phyloP scores from a whole-genome alignment of 2,888 invertebrate species.

The Dermolepida albohirtum region DNA sequence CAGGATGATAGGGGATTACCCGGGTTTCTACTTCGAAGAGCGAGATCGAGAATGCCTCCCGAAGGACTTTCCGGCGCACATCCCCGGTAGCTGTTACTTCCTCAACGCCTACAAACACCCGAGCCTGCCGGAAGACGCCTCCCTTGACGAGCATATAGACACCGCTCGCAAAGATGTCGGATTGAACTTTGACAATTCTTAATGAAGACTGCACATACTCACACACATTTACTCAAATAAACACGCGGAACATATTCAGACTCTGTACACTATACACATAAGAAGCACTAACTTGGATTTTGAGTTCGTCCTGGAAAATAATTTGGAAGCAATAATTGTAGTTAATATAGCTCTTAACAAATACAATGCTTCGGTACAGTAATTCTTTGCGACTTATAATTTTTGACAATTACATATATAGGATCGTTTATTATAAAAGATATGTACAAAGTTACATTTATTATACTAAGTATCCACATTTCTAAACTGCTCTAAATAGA shows the following conservation, averaged over 20 bases:
- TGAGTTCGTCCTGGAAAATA: too few relatives aligned
- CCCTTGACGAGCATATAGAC: slow-evolving; percentile 77
- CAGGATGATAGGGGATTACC: slow-evolving; percentile 81
- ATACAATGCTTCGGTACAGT: too few relatives aligned
- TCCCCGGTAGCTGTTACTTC: slow-evolving; percentile 87
- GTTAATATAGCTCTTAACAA: too few relatives aligned
- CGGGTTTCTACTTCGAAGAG: slow-evolving; percentile 82
- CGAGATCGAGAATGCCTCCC: slow-evolving; percentile 84
- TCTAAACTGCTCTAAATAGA: too few relatives aligned
- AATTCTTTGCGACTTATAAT: too few relatives aligned
- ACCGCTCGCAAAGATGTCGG: slow-evolving; percentile 74
- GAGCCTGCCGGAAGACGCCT: slow-evolving; percentile 70
- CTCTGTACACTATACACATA: background rate
- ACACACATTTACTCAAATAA: background rate
- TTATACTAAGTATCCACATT: too few relatives aligned
- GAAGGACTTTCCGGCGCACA: slow-evolving; percentile 83
- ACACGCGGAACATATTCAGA: background rate
- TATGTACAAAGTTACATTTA: too few relatives aligned
- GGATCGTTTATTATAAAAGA: too few relatives aligned
- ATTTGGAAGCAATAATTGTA: too few relatives aligned
- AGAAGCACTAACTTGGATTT: too few relatives aligned
- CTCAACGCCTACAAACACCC: slow-evolving; percentile 83
- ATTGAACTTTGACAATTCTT: slow-evolving; percentile 62
- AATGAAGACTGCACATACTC: slow-evolving; percentile 41
- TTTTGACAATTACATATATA: too few relatives aligned